These are phyloP conservation scores for Choreutis nemorana DNA, from an alignment of 2,888 invertebrate genomes.

Conservation along the genomic window DNA sequence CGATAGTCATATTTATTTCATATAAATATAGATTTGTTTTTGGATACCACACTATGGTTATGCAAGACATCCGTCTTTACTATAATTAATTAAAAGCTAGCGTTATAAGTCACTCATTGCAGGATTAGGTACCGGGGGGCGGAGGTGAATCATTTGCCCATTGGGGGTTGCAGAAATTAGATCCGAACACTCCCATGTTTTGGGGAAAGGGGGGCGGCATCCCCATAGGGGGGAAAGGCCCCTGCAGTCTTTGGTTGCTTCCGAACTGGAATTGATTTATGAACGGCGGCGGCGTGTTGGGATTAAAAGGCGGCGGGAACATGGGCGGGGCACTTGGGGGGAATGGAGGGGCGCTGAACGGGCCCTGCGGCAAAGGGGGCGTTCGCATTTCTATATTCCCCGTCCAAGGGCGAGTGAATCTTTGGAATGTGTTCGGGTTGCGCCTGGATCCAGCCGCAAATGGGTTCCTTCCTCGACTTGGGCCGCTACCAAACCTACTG, in stretches of 20 bases:
- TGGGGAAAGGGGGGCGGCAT: constrained; percentile 23
- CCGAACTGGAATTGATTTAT: constrained; percentile 29
- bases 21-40: constrained; percentile 59
- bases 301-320: constrained; percentile 27
- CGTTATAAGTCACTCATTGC: constrained; percentile 13
- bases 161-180: constrained; percentile 29
- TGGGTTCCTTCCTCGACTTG: constrained; percentile 39
- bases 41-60: constrained; percentile 59
- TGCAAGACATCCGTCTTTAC: constrained; percentile 32
- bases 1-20: constrained; percentile 38
- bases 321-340: constrained; percentile 22
- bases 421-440: constrained; percentile 23
- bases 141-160: constrained; percentile 44
- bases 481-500: constrained; percentile 45
- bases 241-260: constrained; percentile 23
- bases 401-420: constrained; percentile 27
- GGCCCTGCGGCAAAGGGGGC: constrained; percentile 15
- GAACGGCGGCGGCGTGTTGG: constrained; percentile 19
- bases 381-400: constrained; percentile 22
- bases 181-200: constrained; percentile 28
- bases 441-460: constrained; percentile 31
- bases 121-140: constrained; percentile 45
- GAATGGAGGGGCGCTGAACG: constrained; percentile 19
- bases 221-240: constrained; percentile 18
- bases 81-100: constrained; percentile 13